Evolutionary conservation across 2,888 invertebrate genomes (phyloP), one percentile per base, ranked within the genome.

Genomic region (Phortica okadai): DNA sequence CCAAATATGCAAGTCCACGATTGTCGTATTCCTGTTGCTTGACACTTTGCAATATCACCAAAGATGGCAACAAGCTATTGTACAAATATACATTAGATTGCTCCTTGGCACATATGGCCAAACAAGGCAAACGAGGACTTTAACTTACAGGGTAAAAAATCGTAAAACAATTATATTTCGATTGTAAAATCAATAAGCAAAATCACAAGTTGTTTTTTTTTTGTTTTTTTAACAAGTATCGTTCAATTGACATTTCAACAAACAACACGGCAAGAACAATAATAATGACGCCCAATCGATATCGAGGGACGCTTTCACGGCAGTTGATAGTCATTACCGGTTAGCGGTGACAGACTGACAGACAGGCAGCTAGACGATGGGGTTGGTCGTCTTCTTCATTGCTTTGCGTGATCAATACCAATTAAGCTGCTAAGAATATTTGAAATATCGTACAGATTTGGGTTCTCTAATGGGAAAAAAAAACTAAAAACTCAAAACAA

Each of bases 201-300:
- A 80, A 79, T 78, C 76, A 74, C 74, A 72, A 79, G 78, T 75
- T 83, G 78, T 86, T 33, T 33, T 21, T 21, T 21, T 21, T 21
- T 33, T 33, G 33, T 33, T 33, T 33, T 33, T 5, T 33, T 33
- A 4, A 33, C 33, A 33, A 33, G 33, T 33, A 33, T 33, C 33
- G 33, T 33, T 4, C 33, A 33, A 1, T 33, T 33, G 33, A 33
- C 33, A 33, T 33, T 33, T 5, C 4, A 33, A 33, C 33, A 33
- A 33, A 33, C 33, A 5, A 33, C 33, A 33, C 33, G 33, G 4
- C 3, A 33, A 33, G 33, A 33, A 33, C 33, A 33, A 33, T 33
- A 33, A 2, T 33, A 33, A 33, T 5, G 33, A 33, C 33, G 33
- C 33, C 33, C 1, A 33, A 33, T 33, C 33, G 33, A 1, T 33